Evolutionary conservation across 2,888 invertebrate species (phyloP).

Genomic region (Drosophila mayaguana): DNA sequence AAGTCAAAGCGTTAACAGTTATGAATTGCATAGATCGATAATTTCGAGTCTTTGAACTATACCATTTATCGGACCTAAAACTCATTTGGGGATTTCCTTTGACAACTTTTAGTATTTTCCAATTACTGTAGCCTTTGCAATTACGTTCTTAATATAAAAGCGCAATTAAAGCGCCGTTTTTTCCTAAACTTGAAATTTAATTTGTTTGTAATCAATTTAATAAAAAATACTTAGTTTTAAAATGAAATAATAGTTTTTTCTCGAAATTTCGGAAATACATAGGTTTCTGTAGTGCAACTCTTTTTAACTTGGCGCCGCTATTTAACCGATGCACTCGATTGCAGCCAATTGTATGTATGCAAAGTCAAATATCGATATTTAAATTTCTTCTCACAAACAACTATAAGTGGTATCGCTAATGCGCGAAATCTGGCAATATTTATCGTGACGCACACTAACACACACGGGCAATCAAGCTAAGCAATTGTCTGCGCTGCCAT

Average conservation of each 20-base stretch:
- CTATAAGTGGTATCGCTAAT: neutral
- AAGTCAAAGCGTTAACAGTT: neutral
- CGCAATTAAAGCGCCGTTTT: neutral
- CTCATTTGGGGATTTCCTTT: neutral
- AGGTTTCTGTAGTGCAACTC: neutral
- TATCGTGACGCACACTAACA: slow-evolving; percentile 30
- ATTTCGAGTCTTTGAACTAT: no score
- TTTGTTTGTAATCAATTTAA: neutral
- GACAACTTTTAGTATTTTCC: neutral
- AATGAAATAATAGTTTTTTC: neutral
- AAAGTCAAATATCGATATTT: neutral
- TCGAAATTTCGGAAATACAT: neutral
- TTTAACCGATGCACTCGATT: neutral
- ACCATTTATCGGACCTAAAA: neutral
- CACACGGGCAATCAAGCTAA: slow-evolving; percentile 28
- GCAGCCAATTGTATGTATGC: neutral
- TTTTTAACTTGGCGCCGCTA: neutral
- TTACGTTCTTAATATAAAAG: no score
- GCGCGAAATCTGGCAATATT: slow-evolving; percentile 25
- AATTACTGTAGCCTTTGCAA: no score
- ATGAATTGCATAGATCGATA: neutral
- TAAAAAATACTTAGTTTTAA: neutral
- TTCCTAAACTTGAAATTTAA: neutral
- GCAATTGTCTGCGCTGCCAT: slow-evolving; percentile 33
- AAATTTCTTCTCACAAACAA: neutral